Percentiles rank a stretch among this genome's conserved stretches.
Evolutionary conservation across 2,113 vertebrate species (phyloP).

Genomic region (Talpa occidentalis): DNA sequence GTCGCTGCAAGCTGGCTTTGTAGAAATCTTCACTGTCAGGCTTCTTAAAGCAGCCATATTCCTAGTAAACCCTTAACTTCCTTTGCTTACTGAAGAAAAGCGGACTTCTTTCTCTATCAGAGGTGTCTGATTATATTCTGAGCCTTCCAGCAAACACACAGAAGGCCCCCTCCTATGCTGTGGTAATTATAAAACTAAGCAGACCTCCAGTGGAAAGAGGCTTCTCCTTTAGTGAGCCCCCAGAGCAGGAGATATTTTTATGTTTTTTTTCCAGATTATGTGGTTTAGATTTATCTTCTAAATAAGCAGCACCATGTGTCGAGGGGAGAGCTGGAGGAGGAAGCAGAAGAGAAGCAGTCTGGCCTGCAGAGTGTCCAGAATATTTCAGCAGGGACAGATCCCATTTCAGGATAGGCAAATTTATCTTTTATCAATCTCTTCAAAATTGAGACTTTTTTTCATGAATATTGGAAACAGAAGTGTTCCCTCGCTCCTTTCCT

Average conservation of each 20-base stretch:
- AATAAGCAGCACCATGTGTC: conserved; percentile 3
- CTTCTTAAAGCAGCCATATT: not conserved
- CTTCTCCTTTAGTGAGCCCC: not conserved
- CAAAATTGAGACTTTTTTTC: not conserved
- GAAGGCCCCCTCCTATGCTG: not conserved
- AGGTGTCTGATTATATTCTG: conserved; percentile 20
- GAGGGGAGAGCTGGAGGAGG: not conserved
- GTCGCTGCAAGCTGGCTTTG: not conserved
- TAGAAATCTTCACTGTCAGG: not conserved
- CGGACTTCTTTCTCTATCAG: not conserved
- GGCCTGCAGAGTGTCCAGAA: conserved; percentile 1
- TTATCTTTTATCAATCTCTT: conserved; percentile 20
- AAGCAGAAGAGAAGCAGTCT: not conserved
- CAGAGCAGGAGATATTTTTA: not conserved
- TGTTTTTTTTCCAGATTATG: conserved; percentile 23
- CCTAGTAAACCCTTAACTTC: not conserved
- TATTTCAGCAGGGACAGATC: not conserved
- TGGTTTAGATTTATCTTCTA: conserved; percentile 56
- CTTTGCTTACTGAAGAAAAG: not conserved
- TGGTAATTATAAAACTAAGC: conserved; percentile 44
- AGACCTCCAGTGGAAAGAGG: not conserved
- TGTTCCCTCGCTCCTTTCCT: not conserved
- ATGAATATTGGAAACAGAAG: conserved; percentile 56
- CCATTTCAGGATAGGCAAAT: not conserved
- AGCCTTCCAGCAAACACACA: not conserved